These are phyloP conservation scores for Lepidonotus clava DNA, from an alignment of 2,888 invertebrate species.

Conservation along the genomic window DNA sequence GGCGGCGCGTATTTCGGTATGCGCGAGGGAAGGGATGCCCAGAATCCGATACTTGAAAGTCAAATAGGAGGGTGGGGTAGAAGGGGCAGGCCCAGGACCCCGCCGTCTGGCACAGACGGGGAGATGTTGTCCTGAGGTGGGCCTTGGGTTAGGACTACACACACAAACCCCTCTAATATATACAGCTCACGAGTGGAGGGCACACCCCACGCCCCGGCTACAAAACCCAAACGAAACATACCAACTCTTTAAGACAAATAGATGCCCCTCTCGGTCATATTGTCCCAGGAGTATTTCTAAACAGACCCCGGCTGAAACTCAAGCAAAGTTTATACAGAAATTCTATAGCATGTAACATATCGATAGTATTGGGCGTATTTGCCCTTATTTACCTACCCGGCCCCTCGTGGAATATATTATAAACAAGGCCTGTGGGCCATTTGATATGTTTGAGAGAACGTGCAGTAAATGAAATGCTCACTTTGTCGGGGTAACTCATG, in stretches of 20 bases:
- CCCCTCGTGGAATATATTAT: conserved; percentile 42
- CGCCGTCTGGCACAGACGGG: not conserved
- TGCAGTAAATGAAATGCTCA: conserved; percentile 31
- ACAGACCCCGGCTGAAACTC: conserved; percentile 25
- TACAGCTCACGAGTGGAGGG: conserved; percentile 14
- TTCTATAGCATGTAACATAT: conserved; percentile 54
- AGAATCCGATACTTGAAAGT: conserved; percentile 19
- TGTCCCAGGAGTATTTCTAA: conserved; percentile 45
- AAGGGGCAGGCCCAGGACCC: not conserved
- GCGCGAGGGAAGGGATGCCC: too few species aligned
- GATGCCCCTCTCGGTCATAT: not conserved
- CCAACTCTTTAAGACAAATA: conserved; percentile 30
- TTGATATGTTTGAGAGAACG: conserved; percentile 5
- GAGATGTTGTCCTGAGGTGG: not conserved
- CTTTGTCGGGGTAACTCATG: not conserved
- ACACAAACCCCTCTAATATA: conserved; percentile 39
- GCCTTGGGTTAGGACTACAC: not conserved
- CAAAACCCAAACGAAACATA: conserved; percentile 42
- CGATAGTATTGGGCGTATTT: conserved; percentile 47
- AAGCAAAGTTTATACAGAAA: conserved; percentile 53
- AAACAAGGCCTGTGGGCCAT: not conserved
- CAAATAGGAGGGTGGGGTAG: not conserved
- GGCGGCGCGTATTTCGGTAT: too few species aligned
- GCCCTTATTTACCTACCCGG: not conserved
- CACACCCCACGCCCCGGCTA: not conserved